Percentiles rank a stretch among this genome's conserved stretches.
phyloP scores from a whole-genome alignment of 2,797 vertebrate species.

The Sebastes oblongus region DNA sequence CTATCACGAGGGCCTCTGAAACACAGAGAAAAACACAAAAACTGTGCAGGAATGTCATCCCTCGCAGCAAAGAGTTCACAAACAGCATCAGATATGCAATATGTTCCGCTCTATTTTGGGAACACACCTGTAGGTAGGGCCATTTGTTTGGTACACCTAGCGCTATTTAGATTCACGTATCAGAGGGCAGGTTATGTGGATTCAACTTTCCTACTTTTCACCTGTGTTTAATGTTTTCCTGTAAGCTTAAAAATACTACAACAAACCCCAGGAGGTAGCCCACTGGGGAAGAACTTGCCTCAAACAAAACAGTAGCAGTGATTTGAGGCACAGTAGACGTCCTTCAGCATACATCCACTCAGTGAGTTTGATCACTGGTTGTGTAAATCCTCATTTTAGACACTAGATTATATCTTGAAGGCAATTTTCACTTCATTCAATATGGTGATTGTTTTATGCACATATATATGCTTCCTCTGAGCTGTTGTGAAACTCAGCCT shows the following conservation, averaged over 20 bases:
- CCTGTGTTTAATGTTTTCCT: constrained; percentile 8
- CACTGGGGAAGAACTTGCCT: not conserved
- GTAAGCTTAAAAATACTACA: not conserved
- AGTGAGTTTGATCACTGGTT: constrained; percentile 16
- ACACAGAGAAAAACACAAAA: constrained; percentile 47
- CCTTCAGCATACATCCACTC: constrained; percentile 9
- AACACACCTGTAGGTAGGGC: constrained; percentile 34
- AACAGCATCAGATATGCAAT: constrained; percentile 30
- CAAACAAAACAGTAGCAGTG: constrained; percentile 10
- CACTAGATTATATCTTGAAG: not conserved
- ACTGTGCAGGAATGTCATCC: constrained; percentile 63
- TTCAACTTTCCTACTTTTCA: not conserved
- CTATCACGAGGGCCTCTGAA: constrained; percentile 52
- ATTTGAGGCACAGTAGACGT: not conserved
- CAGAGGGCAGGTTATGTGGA: not conserved
- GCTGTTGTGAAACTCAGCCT: constrained; percentile 27
- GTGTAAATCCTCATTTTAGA: constrained; percentile 4
- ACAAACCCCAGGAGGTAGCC: not conserved
- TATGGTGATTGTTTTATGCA: not conserved
- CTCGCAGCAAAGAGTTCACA: constrained; percentile 48
- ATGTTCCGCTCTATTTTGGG: constrained; percentile 41
- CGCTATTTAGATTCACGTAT: not conserved
- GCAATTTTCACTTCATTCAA: not conserved
- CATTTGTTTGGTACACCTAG: not conserved
- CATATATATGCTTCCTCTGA: not conserved